Conservation (phyloP, 2,797 vertebrate genomes). For the Pantherophis vulpinus region DNA sequence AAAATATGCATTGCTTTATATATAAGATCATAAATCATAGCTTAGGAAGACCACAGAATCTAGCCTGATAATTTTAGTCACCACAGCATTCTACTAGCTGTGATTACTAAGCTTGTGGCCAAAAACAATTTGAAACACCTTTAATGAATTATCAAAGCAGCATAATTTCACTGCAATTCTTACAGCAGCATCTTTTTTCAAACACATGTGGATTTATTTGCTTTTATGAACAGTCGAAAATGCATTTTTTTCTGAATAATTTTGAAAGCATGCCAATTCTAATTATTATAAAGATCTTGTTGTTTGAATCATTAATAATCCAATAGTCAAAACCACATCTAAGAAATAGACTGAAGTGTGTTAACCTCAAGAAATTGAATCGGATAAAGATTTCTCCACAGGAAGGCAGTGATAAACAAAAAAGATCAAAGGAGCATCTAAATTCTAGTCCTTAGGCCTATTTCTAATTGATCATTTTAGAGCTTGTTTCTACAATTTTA, state of each 20-base stretch:
- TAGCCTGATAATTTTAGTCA: background rate
- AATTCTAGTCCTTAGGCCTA: background rate
- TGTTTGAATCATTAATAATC: background rate
- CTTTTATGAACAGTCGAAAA: background rate
- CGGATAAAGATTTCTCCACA: background rate
- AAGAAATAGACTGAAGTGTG: background rate
- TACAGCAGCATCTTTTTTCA: background rate
- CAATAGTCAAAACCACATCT: background rate
- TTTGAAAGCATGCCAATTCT: background rate
- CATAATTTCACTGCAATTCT: background rate
- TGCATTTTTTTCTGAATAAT: background rate
- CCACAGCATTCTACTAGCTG: background rate
- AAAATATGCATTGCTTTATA: background rate
- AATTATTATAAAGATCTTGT: background rate
- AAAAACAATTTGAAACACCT: background rate
- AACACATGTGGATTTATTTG: background rate
- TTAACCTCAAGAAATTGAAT: background rate
- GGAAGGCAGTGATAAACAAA: background rate
- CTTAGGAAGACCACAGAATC: background rate
- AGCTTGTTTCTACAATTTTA: background rate
- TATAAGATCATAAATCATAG: background rate
- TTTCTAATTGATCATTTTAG: background rate
- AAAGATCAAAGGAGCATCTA: background rate
- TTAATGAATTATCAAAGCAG: background rate
- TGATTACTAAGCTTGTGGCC: background rate